These are phyloP conservation scores for Cochlearius cochlearius DNA, from an alignment of 2,113 vertebrate genomes.

Conservation along the genomic window DNA sequence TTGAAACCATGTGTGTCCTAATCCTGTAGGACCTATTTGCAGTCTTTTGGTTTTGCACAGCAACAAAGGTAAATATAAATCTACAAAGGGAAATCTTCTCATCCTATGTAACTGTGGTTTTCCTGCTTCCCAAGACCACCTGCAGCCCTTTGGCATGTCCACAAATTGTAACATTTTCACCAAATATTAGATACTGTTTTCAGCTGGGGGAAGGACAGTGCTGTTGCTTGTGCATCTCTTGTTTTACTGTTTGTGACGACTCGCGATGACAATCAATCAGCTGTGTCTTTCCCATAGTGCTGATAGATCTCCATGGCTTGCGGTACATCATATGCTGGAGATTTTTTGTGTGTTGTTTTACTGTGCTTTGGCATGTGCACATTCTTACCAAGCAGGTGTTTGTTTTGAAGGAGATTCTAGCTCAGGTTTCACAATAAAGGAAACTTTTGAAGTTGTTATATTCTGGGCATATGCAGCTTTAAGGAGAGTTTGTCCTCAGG, in stretches of 20 bases:
- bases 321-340: not conserved
- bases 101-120: not conserved
- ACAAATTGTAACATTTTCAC: not conserved
- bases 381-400: not conserved
- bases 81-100: not conserved
- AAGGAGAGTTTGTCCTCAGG: not conserved
- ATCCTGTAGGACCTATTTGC: not conserved
- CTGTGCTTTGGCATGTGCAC: not conserved
- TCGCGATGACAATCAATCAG: not conserved
- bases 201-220: not conserved
- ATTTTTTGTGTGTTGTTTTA: not conserved
- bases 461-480: not conserved
- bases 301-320: not conserved
- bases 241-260: not conserved
- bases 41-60: not conserved
- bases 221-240: not conserved
- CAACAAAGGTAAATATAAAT: not conserved
- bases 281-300: not conserved
- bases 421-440: not conserved
- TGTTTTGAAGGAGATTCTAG: not conserved
- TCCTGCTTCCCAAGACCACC: not conserved
- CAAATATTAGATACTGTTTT: not conserved
- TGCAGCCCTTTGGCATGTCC: not conserved
- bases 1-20: not conserved
- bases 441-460: not conserved